Evolutionary conservation across 2,888 invertebrate genomes (phyloP), one percentile per base, ranked within the genome.

Genomic region (Phortica magna): DNA sequence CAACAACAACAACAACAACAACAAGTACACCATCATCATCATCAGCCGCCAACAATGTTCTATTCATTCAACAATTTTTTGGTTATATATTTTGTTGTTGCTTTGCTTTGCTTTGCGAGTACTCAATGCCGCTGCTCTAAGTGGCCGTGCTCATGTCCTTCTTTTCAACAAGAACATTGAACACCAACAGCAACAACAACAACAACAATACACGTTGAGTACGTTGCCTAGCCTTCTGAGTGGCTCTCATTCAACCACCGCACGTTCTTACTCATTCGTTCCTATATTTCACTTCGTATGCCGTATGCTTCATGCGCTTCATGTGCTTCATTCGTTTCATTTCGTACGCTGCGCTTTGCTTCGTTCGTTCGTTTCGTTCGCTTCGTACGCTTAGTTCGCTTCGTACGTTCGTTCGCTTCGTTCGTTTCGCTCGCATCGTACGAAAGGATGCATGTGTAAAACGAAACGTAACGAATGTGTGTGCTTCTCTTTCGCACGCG

Each of bases 11-110:
- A 79, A 71, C 74, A 82, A 76, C 77, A 80, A 79, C 78, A 83
- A 79, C 83, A 31, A 22, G 7, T 79, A 81, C 83, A 85, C 83
- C 82, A 81, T 82, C 31, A 14, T 48, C 80, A 78, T 76, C 42
- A 79, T 67, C 71, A 68, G 80, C 72, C 64, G 73, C 73, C 74
- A 78, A 48, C 48, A 48, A 48, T 3, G 48, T 14, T 3, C 2
- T 9, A 48, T 31, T 61, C 61, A 61, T 14, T 48, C 48, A 48
- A 48, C 48, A 48, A 48, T 48, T 12, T 48, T 9, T 14, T 48
- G 9, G 17, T 7, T 12, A n/a, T 57, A 14, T 57, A 7, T 17
- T 57, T 57, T 57, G 19, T 57, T 57, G 9, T 3, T 57, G 19
- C 9, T 57, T 1, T 57, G 6, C 10, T 43, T 43, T 43, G 6